Percentiles rank a stretch among this genome's conserved stretches.
These are phyloP conservation scores for Phalanger gymnotis DNA, from an alignment of 2,797 vertebrate species.

Conservation along the genomic window DNA sequence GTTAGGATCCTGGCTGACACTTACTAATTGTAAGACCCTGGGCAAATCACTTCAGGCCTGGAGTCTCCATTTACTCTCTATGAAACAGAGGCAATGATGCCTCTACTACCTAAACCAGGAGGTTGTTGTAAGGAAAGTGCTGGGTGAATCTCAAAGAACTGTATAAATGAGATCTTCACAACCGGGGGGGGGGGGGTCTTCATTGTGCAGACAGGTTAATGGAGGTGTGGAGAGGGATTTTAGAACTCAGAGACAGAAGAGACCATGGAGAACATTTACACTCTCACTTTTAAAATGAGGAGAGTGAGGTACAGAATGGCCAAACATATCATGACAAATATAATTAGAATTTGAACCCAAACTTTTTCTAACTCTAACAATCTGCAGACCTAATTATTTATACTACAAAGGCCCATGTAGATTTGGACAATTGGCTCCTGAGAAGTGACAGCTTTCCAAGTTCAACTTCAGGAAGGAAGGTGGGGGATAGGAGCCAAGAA, in stretches of 20 bases:
- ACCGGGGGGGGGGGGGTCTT: no score
- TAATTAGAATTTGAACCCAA: neutral
- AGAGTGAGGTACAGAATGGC: neutral
- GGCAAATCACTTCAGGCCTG: accelerated
- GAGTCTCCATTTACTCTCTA: neutral
- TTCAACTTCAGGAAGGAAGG: neutral
- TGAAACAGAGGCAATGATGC: accelerated
- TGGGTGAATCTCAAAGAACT: neutral
- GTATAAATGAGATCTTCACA: neutral
- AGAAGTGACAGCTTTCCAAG: neutral
- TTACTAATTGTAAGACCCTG: neutral
- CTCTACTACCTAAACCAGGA: neutral
- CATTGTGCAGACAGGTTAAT: neutral
- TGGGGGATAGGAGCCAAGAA: neutral
- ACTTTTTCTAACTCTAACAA: neutral
- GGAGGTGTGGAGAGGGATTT: neutral
- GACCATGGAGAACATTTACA: neutral
- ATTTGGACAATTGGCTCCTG: neutral
- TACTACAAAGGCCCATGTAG: neutral
- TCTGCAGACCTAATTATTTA: neutral
- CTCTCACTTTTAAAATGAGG: neutral
- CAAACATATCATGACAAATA: neutral
- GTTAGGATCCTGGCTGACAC: no score
- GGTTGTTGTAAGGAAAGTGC: neutral
- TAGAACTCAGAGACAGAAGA: neutral